Conservation (phyloP, 2,113 vertebrate species). For the Falco punctatus region DNA sequence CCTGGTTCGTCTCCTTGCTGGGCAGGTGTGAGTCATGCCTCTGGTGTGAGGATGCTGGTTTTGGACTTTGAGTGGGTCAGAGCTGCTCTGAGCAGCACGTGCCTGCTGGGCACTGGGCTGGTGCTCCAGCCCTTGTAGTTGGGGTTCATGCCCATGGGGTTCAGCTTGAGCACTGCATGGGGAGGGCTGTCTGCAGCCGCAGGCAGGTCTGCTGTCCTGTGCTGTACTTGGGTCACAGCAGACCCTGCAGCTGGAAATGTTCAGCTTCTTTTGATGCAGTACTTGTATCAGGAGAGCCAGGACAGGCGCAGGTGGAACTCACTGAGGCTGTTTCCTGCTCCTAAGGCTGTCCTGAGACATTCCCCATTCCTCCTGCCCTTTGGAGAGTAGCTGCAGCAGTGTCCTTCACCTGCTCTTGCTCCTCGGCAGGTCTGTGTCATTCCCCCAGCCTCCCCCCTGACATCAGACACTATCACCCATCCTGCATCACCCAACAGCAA, state of each 20-base stretch:
- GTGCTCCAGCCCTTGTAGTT: neutral
- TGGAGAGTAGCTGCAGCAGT: neutral
- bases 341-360: neutral
- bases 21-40: neutral
- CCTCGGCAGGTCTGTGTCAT: neutral
- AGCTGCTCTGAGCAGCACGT: neutral
- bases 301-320: neutral
- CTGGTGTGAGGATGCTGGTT: neutral
- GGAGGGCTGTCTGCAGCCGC: neutral
- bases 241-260: too few relatives aligned
- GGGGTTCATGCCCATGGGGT: neutral
- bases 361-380: neutral
- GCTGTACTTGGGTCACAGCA: neutral
- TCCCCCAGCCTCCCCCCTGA: too few relatives aligned
- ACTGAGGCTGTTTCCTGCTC: neutral
- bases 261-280: neutral
- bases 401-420: neutral
- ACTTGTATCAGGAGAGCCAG: neutral
- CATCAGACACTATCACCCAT: neutral
- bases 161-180: fast-evolving
- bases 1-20: neutral
- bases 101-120: neutral
- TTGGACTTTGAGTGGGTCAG: fast-evolving
- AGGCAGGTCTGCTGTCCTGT: neutral
- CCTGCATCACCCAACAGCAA: neutral